Base-by-base conservation (phyloP, 2,797 vertebrate genomes). In the Phalloptychus januarius region DNA sequence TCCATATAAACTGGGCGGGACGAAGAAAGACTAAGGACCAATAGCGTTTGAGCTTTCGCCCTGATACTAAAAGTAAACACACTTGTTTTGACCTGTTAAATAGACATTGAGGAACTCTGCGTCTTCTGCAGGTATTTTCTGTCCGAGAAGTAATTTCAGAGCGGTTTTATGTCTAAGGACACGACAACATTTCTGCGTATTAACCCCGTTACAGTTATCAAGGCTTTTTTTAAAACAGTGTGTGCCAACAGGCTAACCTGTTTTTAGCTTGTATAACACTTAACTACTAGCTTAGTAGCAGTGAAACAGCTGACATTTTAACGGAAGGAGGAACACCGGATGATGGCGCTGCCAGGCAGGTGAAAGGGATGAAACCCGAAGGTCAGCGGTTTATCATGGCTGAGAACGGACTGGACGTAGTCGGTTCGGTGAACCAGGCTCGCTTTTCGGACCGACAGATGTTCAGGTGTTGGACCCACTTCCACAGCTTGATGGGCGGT, bases 401-500 rank as follows among this genome's bases (percentile, higher is more conserved):
- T 3, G 97, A 96, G 83, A 94, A 96, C 28, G 93, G 92, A 86
- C 67, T 2, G 67, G 92, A 94, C 74, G 85, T 89, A 77, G 85
- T 87, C 61, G 94, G 94, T 28, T 48, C 89, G 33, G 93, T 83
- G 72, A 93, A 93, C 87, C 87, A 83, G 7, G 90, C 93, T 31
- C 89, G 91, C 18, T 85, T 95, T 0, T 78, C 93, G 0, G 83
- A 91, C 89, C 96, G 95, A 78, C 96, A 95, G 88, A 97, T 92
- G 1, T 99, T 97, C 94, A 94, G 92, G 18, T 98, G 98, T 18
- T 83, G 94, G 0, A 93, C 93, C 85, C 98, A 99, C 81, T 97
- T 97, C 4, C 95, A 96, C 89, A 94, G 96, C 46, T 89, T 99
- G 87, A 93, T 99, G 83, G 96, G 95, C 4, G 98, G 98, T 15